Evolutionary conservation across 1,140 invertebrate species (phyloP).

Genomic region (Drosophila sturtevanti): DNA sequence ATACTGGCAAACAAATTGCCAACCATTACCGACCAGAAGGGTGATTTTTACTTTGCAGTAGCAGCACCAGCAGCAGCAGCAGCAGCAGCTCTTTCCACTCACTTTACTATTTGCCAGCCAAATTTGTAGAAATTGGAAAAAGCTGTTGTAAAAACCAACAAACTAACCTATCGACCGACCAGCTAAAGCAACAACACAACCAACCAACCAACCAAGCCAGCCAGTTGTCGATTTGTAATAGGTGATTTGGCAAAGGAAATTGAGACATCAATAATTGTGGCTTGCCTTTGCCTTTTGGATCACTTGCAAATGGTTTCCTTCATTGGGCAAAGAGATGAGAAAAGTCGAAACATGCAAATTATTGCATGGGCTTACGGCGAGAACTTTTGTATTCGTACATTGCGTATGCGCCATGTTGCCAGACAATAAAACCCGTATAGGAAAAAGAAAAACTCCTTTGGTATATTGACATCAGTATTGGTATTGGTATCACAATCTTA

Average conservation of each 20-base stretch:
- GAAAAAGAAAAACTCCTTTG: background rate
- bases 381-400: conserved; percentile 27
- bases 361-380: conserved; percentile 12
- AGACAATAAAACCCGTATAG: background rate
- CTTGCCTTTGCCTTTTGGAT: conserved; percentile 42
- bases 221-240: conserved; percentile 79
- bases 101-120: conserved; percentile 73
- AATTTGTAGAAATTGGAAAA: conserved; percentile 77
- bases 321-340: background rate
- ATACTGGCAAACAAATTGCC: conserved; percentile 74
- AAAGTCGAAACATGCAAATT: conserved; percentile 36
- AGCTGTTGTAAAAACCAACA: conserved; percentile 73
- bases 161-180: conserved; percentile 46
- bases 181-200: conserved; percentile 27
- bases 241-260: conserved; percentile 80
- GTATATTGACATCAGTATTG: conserved; percentile 20
- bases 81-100: conserved; percentile 47
- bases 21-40: conserved; percentile 75
- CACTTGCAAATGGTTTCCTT: conserved; percentile 33
- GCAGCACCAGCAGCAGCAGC: background rate
- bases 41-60: conserved; percentile 75
- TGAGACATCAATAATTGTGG: conserved; percentile 81
- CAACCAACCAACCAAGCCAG: conserved; percentile 26
- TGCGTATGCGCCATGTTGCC: conserved; percentile 59
- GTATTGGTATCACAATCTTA: conserved; percentile 33